Base-by-base conservation (phyloP, 2,797 vertebrate species). In the Ctenopoma kingsleyae region DNA sequence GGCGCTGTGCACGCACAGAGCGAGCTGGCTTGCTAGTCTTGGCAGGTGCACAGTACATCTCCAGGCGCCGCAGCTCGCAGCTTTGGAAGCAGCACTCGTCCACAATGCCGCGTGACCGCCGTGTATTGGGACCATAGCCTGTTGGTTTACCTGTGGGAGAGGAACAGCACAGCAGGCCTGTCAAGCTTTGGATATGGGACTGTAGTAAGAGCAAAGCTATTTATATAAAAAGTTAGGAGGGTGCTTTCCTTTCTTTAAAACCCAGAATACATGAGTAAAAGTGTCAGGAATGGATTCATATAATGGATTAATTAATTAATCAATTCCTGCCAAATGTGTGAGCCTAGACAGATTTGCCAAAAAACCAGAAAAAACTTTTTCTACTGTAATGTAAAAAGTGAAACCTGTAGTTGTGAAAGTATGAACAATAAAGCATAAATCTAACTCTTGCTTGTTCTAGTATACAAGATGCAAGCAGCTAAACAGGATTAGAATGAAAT, bases 1-100 rank as follows among this genome's bases (percentile, higher is more conserved):
- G 98, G 92, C 97, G 96, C 87, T 98, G 97, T 51, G 97, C 95
- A 49, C 98, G 97, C 89, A 97, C 94, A 15, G 97, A 98, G 53
- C 97, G 96, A 50, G 96, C 95, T 0, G 96, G 86, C 89, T 99
- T 98, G 64, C 94, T 92, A 17, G 96, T 91, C 86, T 99, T 99
- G 83, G 95, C 94, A 4, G 98, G 97, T 8, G 98, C 98, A 30
- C 98, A 99, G 85, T 99, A 99, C 97, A 98, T 99, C 94, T 99
- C 98, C 84, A 99, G 93, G 86, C 97, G 94, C 77, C 95, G 94
- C 90, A 99, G 95, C 88, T 99, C 97, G 81, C 98, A 99, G 82
- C 97, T 99, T 91, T 98, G 97, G 94, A 99, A 99, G 95, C 98
- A 99, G 94, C 98, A 99, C 84, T 99, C 98, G 2, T 99, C 96